Base-by-base conservation (phyloP, 2,888 invertebrate species). In the Nomada ruficornis region DNA sequence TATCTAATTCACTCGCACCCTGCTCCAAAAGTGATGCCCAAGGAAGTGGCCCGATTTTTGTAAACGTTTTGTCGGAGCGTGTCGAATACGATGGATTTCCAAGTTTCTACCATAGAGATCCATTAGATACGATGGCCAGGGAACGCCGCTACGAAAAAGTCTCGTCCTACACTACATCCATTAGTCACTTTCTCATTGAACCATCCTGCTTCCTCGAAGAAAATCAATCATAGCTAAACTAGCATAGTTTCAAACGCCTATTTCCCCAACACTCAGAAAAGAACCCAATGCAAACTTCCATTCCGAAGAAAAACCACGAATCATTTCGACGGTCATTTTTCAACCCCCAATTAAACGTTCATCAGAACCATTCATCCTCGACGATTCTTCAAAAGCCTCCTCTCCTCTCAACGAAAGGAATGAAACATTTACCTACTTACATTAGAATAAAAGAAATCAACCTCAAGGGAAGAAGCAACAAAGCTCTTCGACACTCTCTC, bases 151-250 rank as follows among this genome's bases (percentile, higher is more conserved):
- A 60, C 60, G 60, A 62, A 60, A 60, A 36, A 71, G 15, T 36
- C 50, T 50, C 36, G 3, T 71, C 60, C 36, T 52, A 18, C 23
- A 7, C 47, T 50, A 20, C 29, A 11, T 20, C 20, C 60, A 71
- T 71, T 71, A 71, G 60, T 71, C 60, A 62, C 29, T 36, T 60
- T 71, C 70, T 29, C 20, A 47, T 62, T 71, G 59, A 20, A 71
- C 70, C 26, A 60, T 60, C 60, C 36, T 36, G 20, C 0, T 15
- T 71, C 60, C 18, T 20, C 20, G 50, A 60, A 3, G 5, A 10
- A 62, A 11, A 71, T 71, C 60, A 60, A 71, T 71, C 50, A 60
- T 29, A 42, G 10, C 18, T 15, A 60, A 20, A 70, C 20, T 60
- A 15, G 60, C 50, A 29, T 20, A 18, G 36, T 2, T 29, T n/a